These are phyloP conservation scores for Tamias sibiricus DNA, from an alignment of 2,113 vertebrate species.

Conservation along the genomic window DNA sequence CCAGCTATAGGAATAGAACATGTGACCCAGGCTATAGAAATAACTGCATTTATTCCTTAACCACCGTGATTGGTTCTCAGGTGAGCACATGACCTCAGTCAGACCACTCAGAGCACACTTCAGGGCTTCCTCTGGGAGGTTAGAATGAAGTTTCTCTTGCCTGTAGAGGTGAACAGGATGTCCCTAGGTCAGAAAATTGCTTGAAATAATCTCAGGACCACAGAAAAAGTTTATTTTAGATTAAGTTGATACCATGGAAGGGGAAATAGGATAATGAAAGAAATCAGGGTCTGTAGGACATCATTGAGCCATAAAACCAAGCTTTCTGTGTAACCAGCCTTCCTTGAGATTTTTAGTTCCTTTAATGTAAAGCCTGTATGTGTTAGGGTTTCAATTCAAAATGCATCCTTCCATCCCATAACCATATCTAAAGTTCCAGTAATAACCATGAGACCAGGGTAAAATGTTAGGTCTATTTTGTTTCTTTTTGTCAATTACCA, in stretches of 20 bases:
- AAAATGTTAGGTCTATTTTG: background rate
- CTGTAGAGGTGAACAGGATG: background rate
- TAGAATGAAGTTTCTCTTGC: background rate
- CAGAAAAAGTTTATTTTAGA: constrained; percentile 15
- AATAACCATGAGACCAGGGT: background rate
- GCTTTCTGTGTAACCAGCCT: background rate
- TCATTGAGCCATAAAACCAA: background rate
- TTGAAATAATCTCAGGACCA: background rate
- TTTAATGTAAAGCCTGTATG: background rate
- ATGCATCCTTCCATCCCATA: background rate
- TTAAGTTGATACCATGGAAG: background rate
- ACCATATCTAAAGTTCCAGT: background rate
- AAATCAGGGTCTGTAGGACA: background rate
- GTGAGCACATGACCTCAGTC: background rate
- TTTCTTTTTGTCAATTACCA: constrained; percentile 26
- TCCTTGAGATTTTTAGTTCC: background rate
- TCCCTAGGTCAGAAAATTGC: background rate
- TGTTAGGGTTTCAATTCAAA: background rate
- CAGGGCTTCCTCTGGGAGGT: background rate
- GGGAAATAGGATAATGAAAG: constrained; percentile 16
- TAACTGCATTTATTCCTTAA: background rate
- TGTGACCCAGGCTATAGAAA: background rate
- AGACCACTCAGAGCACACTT: background rate
- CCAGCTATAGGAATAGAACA: background rate
- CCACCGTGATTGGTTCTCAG: background rate